These are phyloP conservation scores for Elymnias hypermnestra DNA, from an alignment of 1,140 invertebrate genomes.

Conservation along the genomic window DNA sequence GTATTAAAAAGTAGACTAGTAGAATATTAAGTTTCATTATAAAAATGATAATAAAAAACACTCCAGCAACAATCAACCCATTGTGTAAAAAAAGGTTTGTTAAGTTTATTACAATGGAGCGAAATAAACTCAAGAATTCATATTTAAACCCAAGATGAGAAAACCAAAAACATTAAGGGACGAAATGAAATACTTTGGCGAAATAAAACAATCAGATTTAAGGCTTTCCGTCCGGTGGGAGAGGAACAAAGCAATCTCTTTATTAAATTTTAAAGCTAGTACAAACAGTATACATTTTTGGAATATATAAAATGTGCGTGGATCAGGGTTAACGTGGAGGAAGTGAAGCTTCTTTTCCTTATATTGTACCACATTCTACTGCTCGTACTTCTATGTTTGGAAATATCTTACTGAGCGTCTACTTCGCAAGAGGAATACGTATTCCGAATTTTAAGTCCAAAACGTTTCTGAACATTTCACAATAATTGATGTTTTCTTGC, in stretches of 20 bases:
- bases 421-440: no score
- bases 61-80: not conserved
- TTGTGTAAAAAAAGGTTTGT: not conserved
- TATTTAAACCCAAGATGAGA: not conserved
- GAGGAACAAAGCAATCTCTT: not conserved
- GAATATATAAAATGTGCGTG: no score
- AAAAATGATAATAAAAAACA: not conserved
- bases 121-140: constrained; percentile 1
- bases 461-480: no score
- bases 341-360: no score
- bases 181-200: not conserved
- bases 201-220: constrained; percentile 1
- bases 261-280: not conserved
- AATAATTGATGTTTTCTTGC: no score
- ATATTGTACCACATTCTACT: no score
- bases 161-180: constrained; percentile 1
- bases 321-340: no score
- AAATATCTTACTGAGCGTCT: no score
- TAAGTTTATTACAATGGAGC: not conserved
- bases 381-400: no score
- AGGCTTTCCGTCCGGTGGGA: not conserved
- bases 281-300: no score
- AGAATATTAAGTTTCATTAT: no score
- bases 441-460: no score
- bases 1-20: not conserved